These are phyloP conservation scores for Villa cingulata DNA, from an alignment of 2,888 invertebrate genomes.

Conservation along the genomic window DNA sequence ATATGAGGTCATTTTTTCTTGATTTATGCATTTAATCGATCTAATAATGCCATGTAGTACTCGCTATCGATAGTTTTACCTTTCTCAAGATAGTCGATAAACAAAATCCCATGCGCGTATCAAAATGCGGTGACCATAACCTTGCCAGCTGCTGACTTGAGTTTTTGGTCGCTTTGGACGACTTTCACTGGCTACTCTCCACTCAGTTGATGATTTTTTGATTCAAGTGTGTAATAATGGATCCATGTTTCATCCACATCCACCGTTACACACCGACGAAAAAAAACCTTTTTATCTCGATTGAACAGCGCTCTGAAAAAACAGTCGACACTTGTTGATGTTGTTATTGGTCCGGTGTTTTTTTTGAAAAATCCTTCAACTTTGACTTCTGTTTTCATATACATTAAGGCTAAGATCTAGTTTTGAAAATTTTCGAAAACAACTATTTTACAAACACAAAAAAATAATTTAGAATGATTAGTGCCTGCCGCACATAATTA, in stretches of 20 bases:
- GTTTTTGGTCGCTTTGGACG: slow-evolving; percentile 1
- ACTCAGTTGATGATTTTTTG: slow-evolving; percentile 15
- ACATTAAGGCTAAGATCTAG: no score
- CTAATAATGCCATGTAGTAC: not conserved
- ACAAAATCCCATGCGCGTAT: not conserved
- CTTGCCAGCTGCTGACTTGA: not conserved
- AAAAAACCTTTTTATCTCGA: slow-evolving; percentile 23
- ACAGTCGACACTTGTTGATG: no score
- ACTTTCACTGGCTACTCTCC: slow-evolving; percentile 1
- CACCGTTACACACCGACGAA: slow-evolving; percentile 23
- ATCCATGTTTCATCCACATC: slow-evolving; percentile 31
- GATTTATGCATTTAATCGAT: slow-evolving; percentile 4
- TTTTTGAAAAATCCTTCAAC: no score
- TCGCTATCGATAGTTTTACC: not conserved
- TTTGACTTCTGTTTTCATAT: no score
- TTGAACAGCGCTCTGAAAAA: slow-evolving; percentile 22
- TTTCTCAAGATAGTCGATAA: not conserved
- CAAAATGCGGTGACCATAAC: not conserved
- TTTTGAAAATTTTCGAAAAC: no score
- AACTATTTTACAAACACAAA: no score
- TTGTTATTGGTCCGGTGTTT: no score
- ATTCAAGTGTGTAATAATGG: slow-evolving; percentile 23
- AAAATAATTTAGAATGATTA: no score
- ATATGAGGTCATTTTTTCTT: slow-evolving; percentile 2
- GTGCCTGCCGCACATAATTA: no score